A percentile compares a stretch with the other conserved stretches of the same genome.
phyloP scores from a whole-genome alignment of 2,888 invertebrate genomes.

The Athalia cordata region DNA sequence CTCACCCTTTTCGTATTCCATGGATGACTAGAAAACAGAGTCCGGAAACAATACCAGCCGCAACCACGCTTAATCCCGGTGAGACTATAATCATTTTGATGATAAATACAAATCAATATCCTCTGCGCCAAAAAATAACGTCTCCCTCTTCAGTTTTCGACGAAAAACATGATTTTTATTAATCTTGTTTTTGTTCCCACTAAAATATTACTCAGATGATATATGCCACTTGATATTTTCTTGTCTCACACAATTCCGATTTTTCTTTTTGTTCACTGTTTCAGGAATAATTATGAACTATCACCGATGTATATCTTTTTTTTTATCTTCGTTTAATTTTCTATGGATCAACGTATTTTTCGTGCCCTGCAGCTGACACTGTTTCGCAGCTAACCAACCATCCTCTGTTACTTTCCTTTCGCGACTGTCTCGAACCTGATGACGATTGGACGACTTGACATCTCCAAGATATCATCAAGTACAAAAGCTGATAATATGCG shows the following conservation, averaged over 20 bases:
- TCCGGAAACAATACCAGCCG: conserved; percentile 82
- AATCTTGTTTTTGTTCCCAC: not conserved
- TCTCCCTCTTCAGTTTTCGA: not conserved
- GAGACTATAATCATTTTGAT: conserved; percentile 72
- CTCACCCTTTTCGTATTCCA: conserved; percentile 78
- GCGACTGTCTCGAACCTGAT: conserved; percentile 47
- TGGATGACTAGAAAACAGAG: conserved; percentile 80
- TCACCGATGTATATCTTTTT: not conserved
- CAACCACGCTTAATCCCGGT: conserved; percentile 79
- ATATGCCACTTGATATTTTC: too few relatives aligned
- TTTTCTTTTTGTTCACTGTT: not conserved
- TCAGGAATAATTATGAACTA: too few relatives aligned
- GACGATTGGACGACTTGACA: conserved; percentile 47
- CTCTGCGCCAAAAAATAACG: not conserved
- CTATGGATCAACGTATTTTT: conserved; percentile 1
- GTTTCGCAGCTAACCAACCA: conserved; percentile 39
- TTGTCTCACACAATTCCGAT: too few relatives aligned
- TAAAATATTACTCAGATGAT: too few relatives aligned
- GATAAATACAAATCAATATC: not conserved
- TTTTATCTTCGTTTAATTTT: conserved; percentile 7
- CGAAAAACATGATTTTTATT: not conserved
- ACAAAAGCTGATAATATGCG: conserved; percentile 29
- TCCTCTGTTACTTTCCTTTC: conserved; percentile 46
- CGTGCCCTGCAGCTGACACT: conserved; percentile 10
- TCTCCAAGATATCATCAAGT: conserved; percentile 46